These are phyloP conservation scores for Plotosus lineatus DNA, from an alignment of 2,113 vertebrate species.

Conservation along the genomic window DNA sequence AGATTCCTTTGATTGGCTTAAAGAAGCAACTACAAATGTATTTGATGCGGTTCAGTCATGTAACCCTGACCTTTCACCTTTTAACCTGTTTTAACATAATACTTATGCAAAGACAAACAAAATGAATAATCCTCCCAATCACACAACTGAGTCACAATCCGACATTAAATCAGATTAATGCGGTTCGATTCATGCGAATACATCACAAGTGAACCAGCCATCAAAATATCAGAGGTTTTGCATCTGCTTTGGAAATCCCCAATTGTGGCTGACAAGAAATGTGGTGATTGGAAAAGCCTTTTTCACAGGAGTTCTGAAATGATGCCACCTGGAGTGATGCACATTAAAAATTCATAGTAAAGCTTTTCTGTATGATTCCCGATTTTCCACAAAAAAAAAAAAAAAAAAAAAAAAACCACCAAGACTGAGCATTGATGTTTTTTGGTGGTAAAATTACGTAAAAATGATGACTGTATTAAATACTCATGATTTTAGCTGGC, in stretches of 20 bases:
- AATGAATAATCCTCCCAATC: neutral
- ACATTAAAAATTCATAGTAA: neutral
- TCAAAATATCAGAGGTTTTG: neutral
- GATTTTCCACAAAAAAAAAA: no score
- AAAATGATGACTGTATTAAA: neutral
- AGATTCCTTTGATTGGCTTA: conserved; percentile 49
- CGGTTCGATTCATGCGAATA: neutral
- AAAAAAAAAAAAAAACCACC: neutral
- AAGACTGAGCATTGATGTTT: neutral
- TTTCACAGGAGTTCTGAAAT: conserved; percentile 15
- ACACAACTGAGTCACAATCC: conserved; percentile 20
- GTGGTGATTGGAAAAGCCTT: conserved; percentile 1
- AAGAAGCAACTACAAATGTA: conserved; percentile 16
- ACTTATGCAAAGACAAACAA: neutral
- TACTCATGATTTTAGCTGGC: neutral
- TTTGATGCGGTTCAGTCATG: conserved; percentile 48
- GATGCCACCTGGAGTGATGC: conserved; percentile 53
- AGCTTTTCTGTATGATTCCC: neutral
- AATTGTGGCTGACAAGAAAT: conserved; percentile 5
- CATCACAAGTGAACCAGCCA: neutral
- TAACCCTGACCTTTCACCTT: conserved; percentile 56
- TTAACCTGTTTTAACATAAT: conserved; percentile 36
- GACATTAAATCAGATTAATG: conserved; percentile 20
- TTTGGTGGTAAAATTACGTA: neutral
- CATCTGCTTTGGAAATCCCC: neutral